A percentile compares a stretch with the other conserved stretches of the same genome.
Evolutionary conservation across 2,888 invertebrate genomes (phyloP).

Genomic region (Drosophila nigricruria): DNA sequence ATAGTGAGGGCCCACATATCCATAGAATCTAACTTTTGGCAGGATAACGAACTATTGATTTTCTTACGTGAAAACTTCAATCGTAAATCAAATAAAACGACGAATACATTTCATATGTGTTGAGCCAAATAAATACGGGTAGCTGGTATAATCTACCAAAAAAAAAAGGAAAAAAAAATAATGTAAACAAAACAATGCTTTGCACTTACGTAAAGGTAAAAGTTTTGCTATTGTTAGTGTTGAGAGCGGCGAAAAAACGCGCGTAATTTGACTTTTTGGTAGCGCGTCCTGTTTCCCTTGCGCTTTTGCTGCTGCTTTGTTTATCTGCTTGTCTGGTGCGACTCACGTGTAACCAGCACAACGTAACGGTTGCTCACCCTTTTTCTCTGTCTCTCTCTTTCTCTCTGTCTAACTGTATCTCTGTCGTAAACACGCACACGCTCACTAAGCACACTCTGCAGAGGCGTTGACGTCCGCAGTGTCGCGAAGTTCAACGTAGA

Average conservation of each 20-base stretch:
- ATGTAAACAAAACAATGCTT: conserved; percentile 2
- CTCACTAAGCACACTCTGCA: conserved; percentile 17
- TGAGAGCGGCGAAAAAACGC: conserved; percentile 24
- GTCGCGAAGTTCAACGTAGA: conserved; percentile 75
- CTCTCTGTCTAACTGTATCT: background rate
- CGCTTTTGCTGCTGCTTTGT: conserved; percentile 61
- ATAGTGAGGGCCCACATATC: background rate
- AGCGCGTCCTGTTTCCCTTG: conserved; percentile 32
- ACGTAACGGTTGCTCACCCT: conserved; percentile 18
- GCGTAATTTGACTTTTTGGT: conserved; percentile 37
- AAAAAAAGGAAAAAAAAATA: background rate
- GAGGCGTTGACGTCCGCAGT: conserved; percentile 60
- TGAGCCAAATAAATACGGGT: conserved; percentile 1
- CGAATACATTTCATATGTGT: background rate
- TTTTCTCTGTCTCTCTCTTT: conserved; percentile 10
- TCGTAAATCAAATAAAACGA: conserved; percentile 4
- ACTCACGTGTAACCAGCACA: conserved; percentile 57
- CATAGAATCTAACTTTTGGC: background rate
- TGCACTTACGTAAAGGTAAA: conserved; percentile 69
- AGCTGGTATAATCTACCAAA: background rate
- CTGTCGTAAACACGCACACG: conserved; percentile 22
- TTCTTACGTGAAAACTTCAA: conserved; percentile 45
- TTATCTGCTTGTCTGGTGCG: conserved; percentile 59
- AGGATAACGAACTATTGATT: conserved; percentile 63
- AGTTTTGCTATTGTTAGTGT: conserved; percentile 17